Evolutionary conservation across 2,888 invertebrate genomes (phyloP).

Genomic region (Parelbella ahira): DNA sequence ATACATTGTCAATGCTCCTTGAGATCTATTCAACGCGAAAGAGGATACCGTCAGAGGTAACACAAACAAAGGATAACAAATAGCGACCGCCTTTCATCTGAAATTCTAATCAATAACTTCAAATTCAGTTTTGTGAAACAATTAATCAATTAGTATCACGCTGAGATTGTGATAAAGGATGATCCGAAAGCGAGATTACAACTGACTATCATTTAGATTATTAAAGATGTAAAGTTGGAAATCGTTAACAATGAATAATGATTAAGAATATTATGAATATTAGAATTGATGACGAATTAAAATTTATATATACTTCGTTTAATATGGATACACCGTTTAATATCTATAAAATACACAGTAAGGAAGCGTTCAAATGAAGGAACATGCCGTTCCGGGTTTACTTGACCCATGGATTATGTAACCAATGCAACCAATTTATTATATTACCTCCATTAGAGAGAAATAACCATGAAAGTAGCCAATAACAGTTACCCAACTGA

Average conservation of each 20-base stretch:
- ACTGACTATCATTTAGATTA: slow-evolving; percentile 45
- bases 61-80: slow-evolving; percentile 14
- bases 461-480: no score
- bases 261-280: slow-evolving; percentile 36
- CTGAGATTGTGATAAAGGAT: slow-evolving; percentile 43
- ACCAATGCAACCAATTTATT: no score
- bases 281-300: slow-evolving; percentile 38
- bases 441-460: no score
- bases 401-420: no score
- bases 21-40: no score
- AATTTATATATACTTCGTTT: slow-evolving; percentile 23
- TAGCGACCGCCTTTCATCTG: slow-evolving; percentile 5
- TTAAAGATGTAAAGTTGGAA: slow-evolving; percentile 39
- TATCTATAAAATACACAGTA: no score
- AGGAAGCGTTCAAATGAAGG: no score
- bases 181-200: slow-evolving; percentile 52
- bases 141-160: slow-evolving; percentile 59
- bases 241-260: slow-evolving; percentile 53
- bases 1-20: no score
- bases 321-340: no score
- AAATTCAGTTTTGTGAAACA: slow-evolving; percentile 33
- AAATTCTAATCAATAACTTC: slow-evolving; percentile 30
- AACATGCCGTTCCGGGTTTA: no score
- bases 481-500: no score
- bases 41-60: background rate